phyloP scores from a whole-genome alignment of 2,888 invertebrate species.

The Campopleginae sp. region DNA sequence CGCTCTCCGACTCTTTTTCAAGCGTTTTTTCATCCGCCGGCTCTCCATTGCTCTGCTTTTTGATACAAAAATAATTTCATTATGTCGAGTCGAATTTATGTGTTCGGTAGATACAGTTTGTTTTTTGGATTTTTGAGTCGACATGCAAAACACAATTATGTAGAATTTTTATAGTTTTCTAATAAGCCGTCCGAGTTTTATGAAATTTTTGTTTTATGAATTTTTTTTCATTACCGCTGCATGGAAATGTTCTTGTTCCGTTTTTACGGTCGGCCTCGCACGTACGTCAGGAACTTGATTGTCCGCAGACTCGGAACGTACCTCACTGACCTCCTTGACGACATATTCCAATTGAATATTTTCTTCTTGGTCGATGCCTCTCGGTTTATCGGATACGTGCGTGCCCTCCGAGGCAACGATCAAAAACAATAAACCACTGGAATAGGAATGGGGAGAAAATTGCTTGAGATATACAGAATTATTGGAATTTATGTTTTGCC shows the following conservation, averaged over 20 bases:
- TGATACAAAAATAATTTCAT: not conserved
- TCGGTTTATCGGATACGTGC: constrained; percentile 60
- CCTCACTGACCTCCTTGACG: not conserved
- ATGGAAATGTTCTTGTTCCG: constrained; percentile 46
- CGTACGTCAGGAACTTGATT: constrained; percentile 42
- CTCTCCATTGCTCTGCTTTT: constrained; percentile 65
- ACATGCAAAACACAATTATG: not conserved
- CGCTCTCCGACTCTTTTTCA: constrained; percentile 59
- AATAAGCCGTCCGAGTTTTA: not conserved
- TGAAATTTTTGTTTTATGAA: not conserved
- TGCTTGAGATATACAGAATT: not conserved
- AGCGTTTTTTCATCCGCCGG: constrained; percentile 50
- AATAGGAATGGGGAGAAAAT: constrained; percentile 47
- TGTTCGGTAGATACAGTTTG: not conserved
- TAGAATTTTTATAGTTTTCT: not conserved
- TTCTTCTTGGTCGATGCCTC: constrained; percentile 45
- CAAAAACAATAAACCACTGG: constrained; percentile 87
- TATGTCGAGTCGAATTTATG: not conserved
- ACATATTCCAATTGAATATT: constrained; percentile 47
- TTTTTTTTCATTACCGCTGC: constrained; percentile 37
- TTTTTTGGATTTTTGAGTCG: not conserved
- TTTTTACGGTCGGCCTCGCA: constrained; percentile 60
- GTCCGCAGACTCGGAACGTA: constrained; percentile 29
- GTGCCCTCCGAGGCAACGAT: constrained; percentile 86
- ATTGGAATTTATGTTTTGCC: not conserved